These are phyloP conservation scores for Cheilosia vulpina DNA, from an alignment of 2,888 invertebrate genomes.

Conservation along the genomic window DNA sequence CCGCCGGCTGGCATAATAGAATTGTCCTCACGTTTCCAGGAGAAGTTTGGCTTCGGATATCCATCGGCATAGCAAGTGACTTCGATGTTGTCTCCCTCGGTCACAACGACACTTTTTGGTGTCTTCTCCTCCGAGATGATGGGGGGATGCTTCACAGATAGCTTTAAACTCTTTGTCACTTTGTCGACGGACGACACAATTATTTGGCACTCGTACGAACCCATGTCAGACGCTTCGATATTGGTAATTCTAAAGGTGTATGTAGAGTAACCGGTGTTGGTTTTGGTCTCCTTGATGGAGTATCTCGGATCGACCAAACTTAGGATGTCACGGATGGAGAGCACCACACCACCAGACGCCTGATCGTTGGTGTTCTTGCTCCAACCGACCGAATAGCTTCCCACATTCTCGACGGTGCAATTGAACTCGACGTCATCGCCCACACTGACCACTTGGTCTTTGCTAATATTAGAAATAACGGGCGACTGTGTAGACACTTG, in stretches of 20 bases:
- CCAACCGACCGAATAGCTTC: slow-evolving; percentile 81
- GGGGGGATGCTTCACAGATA: slow-evolving; percentile 81
- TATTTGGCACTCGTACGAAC: slow-evolving; percentile 82
- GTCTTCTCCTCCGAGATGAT: slow-evolving; percentile 80
- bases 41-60: slow-evolving; percentile 89
- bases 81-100: slow-evolving; percentile 81
- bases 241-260: slow-evolving; percentile 81
- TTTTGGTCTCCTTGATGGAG: slow-evolving; percentile 78
- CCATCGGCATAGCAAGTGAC: slow-evolving; percentile 90
- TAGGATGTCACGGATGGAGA: slow-evolving; percentile 81
- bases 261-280: slow-evolving; percentile 78
- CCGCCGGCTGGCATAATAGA: slow-evolving; percentile 83
- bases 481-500: slow-evolving; percentile 75
- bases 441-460: slow-evolving; percentile 80
- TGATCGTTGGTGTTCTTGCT: slow-evolving; percentile 79
- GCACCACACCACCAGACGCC: slow-evolving; percentile 79
- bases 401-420: slow-evolving; percentile 82
- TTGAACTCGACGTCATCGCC: slow-evolving; percentile 82
- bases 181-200: slow-evolving; percentile 81
- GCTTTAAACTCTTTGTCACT: slow-evolving; percentile 79
- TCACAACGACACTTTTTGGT: slow-evolving; percentile 79
- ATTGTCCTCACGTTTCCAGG: slow-evolving; percentile 88
- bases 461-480: slow-evolving; percentile 80
- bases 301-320: slow-evolving; percentile 81
- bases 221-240: slow-evolving; percentile 81